phyloP scores from a whole-genome alignment of 2,113 vertebrate species.

The Sisor rabdophorus region DNA sequence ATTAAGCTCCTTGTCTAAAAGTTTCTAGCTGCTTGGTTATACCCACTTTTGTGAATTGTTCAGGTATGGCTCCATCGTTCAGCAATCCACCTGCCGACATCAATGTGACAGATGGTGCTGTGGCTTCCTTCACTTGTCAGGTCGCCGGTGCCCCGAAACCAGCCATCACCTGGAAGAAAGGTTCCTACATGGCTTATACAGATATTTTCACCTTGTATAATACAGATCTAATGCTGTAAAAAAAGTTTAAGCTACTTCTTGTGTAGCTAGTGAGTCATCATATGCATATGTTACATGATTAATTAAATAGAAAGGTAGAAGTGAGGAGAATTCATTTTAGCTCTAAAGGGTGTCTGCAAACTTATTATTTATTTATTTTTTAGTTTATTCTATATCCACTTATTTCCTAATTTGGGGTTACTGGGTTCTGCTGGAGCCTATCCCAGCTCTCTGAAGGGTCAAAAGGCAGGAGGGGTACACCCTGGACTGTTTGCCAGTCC shows the following conservation, averaged over 20 bases:
- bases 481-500: no score
- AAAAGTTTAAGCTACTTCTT: background rate
- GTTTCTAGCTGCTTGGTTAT: conserved; percentile 7
- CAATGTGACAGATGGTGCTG: conserved; percentile 82
- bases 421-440: no score
- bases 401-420: no score
- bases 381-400: no score
- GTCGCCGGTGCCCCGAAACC: conserved; percentile 86
- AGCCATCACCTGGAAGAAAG: conserved; percentile 87
- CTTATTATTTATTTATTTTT: no score
- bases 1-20: background rate
- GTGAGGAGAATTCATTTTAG: no score
- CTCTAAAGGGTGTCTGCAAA: no score
- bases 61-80: conserved; percentile 83
- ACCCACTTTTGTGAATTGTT: conserved; percentile 28
- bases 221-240: background rate
- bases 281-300: background rate
- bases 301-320: background rate
- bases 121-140: conserved; percentile 78
- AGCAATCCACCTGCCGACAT: conserved; percentile 70
- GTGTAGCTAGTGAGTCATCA: background rate
- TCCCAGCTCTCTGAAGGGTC: no score
- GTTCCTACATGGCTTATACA: conserved; percentile 53
- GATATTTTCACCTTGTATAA: background rate
- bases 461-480: no score